These are phyloP conservation scores for Buphagus erythrorhynchus DNA, from an alignment of 2,797 vertebrate species.

Conservation along the genomic window DNA sequence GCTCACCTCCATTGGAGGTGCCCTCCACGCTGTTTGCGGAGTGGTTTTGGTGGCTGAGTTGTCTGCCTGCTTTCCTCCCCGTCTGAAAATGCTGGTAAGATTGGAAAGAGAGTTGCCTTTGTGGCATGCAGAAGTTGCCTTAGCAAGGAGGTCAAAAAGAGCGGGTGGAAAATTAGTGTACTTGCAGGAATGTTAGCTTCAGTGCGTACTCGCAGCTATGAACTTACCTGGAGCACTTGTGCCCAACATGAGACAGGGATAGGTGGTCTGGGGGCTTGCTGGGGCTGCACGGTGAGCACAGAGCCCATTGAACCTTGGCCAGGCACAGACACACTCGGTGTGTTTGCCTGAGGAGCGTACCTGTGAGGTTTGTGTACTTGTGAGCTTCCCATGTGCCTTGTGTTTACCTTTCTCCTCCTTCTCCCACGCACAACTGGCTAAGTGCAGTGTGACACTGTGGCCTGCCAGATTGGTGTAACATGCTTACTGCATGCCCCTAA, in stretches of 20 bases:
- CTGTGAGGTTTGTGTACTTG: neutral
- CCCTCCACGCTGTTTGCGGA: neutral
- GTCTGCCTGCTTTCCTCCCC: neutral
- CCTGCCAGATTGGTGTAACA: neutral
- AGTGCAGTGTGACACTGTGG: neutral
- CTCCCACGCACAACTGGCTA: neutral
- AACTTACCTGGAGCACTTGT: neutral
- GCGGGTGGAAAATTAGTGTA: neutral
- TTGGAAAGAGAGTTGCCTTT: neutral
- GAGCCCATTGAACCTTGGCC: neutral
- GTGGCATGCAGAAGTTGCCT: rapidly evolving
- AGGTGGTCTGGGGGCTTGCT: neutral
- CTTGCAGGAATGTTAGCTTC: neutral
- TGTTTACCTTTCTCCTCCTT: neutral
- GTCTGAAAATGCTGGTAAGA: neutral
- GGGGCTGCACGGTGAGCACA: neutral
- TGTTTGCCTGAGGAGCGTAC: neutral
- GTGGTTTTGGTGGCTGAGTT: neutral
- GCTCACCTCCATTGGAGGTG: neutral
- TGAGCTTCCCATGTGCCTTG: neutral
- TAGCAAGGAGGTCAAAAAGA: neutral
- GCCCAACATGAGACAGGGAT: neutral
- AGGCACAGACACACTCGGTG: rapidly evolving
- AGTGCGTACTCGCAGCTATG: neutral
- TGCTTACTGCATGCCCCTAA: neutral